Evolutionary conservation across 2,113 vertebrate species (phyloP), one percentile per base, ranked within the genome.

Genomic region (Bostrychus sinensis): DNA sequence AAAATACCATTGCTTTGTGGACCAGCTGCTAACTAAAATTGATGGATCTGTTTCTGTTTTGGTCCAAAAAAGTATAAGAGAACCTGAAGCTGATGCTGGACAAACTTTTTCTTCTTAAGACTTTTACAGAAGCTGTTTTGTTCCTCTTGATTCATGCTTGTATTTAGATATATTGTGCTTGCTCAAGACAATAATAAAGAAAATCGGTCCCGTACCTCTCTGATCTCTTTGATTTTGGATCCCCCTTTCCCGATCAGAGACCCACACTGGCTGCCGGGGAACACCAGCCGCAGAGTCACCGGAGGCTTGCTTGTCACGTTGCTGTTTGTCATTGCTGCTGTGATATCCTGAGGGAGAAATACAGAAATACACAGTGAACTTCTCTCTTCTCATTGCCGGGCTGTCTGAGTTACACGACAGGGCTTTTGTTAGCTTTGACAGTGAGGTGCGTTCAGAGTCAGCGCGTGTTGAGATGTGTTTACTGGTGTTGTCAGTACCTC

Each of bases 161-260:
- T 32, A 32, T 32, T 8, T 32, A 7, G 30, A 7, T 2, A 64
- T 17, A 77, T 68, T 20, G 62, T 75, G 17, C 55, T 54, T 22
- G n/a, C 32, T 14, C 25, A 64, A 63, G 54, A 76, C 3, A 25
- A 23, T 7, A 42, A 63, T 57, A 6, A 43, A 22, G 10, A 43
- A 50, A 43, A 58, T 13, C 7, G 41, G 48, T 64, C 83, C 6
- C 1, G 78, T 93, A 97, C 95, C 94, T 96, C 95, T 86, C 95
- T 89, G 90, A 97, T 97, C 91, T 97, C 95, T 88, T 96, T 96
- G 87, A 97, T 97, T 89, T 97, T 97, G 56, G 95, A 97, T 41
- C 95, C 95, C 85, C 95, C 95, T 93, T 97, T 97, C 69, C 95
- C 95, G 84, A 97, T 97, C 70, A 97, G 93, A 5, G 95, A 97